phyloP scores from a whole-genome alignment of 2,888 invertebrate genomes.

The Dexiosoma caninum region DNA sequence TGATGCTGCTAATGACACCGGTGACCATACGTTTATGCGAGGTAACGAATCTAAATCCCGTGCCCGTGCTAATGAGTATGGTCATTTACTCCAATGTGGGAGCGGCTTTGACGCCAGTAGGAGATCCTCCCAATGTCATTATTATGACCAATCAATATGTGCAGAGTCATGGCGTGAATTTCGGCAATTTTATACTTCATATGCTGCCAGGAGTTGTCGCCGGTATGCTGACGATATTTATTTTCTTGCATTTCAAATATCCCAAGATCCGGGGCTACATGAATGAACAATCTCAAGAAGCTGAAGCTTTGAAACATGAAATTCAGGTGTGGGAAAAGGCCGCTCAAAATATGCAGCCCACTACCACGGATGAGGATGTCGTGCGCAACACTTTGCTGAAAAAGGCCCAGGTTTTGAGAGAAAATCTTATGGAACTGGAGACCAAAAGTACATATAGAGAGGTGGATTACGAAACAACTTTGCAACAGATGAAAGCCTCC shows the following conservation, averaged over 20 bases:
- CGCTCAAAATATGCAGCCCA: conserved; percentile 85
- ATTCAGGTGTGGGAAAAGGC: conserved; percentile 88
- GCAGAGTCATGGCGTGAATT: conserved; percentile 81
- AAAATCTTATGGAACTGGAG: conserved; percentile 80
- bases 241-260: conserved; percentile 84
- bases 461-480: conserved; percentile 81
- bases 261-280: conserved; percentile 83
- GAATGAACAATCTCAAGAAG: conserved; percentile 83
- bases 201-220: conserved; percentile 87
- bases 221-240: conserved; percentile 82
- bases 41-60: conserved; percentile 90
- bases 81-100: conserved; percentile 94
- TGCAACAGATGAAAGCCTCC: conserved; percentile 81
- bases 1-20: conserved; percentile 85
- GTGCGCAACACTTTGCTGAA: conserved; percentile 85
- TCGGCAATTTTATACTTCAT: conserved; percentile 87
- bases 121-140: conserved; percentile 86
- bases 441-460: conserved; percentile 73
- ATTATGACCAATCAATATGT: conserved; percentile 72
- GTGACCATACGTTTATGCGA: conserved; percentile 90
- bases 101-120: conserved; percentile 92
- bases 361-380: conserved; percentile 88
- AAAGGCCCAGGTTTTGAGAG: conserved; percentile 83
- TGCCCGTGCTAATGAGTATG: conserved; percentile 89
- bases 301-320: conserved; percentile 84